Conservation (phyloP, 2,113 vertebrate genomes). For the Hipposideros armiger region DNA sequence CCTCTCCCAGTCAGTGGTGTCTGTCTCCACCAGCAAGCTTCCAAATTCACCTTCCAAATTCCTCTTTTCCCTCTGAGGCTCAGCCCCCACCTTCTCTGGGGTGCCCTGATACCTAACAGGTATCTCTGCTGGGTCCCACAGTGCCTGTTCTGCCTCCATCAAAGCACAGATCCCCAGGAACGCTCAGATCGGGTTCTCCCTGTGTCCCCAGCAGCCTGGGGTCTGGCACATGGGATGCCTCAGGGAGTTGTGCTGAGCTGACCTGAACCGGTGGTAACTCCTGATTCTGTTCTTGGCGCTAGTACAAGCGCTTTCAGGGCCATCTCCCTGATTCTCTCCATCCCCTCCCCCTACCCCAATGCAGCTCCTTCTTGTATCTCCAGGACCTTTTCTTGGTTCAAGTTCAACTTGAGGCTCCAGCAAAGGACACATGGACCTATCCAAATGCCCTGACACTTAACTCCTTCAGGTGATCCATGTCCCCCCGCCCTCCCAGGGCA, state of each 20-base stretch:
- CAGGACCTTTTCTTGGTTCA: slow-evolving; percentile 31
- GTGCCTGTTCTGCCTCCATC: neutral
- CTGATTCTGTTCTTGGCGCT: neutral
- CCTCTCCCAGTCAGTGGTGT: neutral
- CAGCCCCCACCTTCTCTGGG: too few relatives aligned
- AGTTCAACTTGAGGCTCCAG: neutral
- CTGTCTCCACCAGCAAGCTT: neutral
- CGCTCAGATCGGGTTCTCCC: neutral
- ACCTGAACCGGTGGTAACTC: neutral
- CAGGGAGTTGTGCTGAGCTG: neutral
- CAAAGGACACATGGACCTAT: neutral
- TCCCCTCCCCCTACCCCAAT: accelerated
- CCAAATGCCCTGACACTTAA: neutral
- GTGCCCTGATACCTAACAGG: too few relatives aligned
- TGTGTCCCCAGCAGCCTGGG: neutral
- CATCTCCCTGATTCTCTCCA: neutral
- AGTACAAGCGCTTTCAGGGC: neutral
- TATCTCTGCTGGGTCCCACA: neutral
- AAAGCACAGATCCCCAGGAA: neutral
- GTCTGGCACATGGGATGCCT: neutral
- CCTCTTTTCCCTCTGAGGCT: neutral
- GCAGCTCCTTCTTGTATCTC: neutral
- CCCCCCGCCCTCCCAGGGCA: neutral
- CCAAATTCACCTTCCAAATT: neutral
- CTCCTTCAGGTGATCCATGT: neutral